A percentile compares a stretch with the other conserved stretches of the same genome.
Evolutionary conservation across 2,797 vertebrate genomes (phyloP).

Genomic region (Siniperca undulata): DNA sequence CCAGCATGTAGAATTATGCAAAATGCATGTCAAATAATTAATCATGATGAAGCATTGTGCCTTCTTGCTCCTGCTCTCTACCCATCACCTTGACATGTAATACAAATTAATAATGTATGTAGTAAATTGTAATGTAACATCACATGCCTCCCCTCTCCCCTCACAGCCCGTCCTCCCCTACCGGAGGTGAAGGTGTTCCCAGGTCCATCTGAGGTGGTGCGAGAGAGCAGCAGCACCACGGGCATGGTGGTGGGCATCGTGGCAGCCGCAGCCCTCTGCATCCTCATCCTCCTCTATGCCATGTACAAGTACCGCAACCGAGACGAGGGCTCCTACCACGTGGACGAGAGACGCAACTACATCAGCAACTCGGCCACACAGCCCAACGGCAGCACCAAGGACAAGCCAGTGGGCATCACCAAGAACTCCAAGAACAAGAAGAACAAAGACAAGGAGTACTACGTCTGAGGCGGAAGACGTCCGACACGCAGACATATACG

Average conservation of each 20-base stretch:
- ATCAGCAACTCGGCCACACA: constrained; percentile 99
- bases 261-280: constrained; percentile 96
- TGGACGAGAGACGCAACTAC: constrained; percentile 99
- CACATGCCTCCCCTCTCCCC: constrained; percentile 4
- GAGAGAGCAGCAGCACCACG: constrained; percentile 98
- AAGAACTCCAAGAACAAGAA: constrained; percentile 99
- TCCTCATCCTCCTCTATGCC: constrained; percentile 99
- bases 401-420: constrained; percentile 95
- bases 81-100: constrained; percentile 42
- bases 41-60: constrained; percentile 63
- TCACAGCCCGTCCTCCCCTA: constrained; percentile 81
- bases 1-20: constrained; percentile 67
- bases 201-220: constrained; percentile 92
- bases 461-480: constrained; percentile 90
- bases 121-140: constrained; percentile 24
- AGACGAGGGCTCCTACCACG: constrained; percentile 98
- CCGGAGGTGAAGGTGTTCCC: constrained; percentile 93
- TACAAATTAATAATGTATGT: constrained; percentile 62
- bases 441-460: constrained; percentile 99
- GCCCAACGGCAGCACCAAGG: constrained; percentile 98
- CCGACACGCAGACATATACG: constrained; percentile 80
- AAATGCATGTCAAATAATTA: constrained; percentile 69
- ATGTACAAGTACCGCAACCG: constrained; percentile 99
- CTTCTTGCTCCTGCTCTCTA: constrained; percentile 44
- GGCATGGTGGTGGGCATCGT: constrained; percentile 99